Evolutionary conservation across 37 sponge, comb jelly and placozoan genomes (phyloP).

Genomic region (Diacarnus erythraeanus): DNA sequence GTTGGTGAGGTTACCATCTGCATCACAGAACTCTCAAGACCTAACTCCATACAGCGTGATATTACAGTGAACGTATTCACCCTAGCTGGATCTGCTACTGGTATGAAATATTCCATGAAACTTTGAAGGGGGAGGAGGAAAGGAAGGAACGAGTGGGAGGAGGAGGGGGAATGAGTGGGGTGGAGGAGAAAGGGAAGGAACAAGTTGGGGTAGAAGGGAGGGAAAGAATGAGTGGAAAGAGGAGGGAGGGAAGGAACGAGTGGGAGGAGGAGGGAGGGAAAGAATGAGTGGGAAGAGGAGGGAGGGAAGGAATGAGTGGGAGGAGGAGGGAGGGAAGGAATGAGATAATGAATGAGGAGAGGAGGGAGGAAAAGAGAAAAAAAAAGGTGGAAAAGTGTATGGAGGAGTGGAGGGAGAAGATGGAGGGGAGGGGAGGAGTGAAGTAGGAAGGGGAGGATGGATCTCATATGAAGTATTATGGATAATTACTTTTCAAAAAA

Average conservation of each 20-base stretch:
- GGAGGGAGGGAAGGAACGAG: conserved; percentile 7
- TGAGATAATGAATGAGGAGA: neutral
- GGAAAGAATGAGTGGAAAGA: neutral
- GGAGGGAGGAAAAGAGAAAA: neutral
- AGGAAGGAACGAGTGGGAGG: neutral
- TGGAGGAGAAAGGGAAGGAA: neutral
- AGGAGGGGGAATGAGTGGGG: neutral
- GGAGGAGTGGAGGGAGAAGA: neutral
- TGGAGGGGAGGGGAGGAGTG: neutral
- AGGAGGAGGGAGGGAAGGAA: conserved; percentile 14
- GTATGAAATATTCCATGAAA: neutral
- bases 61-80: neutral
- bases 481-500: too few relatives aligned
- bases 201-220: neutral
- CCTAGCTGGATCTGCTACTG: neutral
- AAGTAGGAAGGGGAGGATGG: neutral
- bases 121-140: neutral
- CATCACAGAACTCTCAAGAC: too few relatives aligned
- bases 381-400: neutral
- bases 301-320: conserved; percentile 12
- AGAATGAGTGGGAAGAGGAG: conserved; percentile 14
- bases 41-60: too few relatives aligned
- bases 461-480: too few relatives aligned
- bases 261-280: conserved; percentile 11
- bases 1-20: too few relatives aligned